A percentile compares a stretch with the other conserved stretches of the same genome.
phyloP scores from a whole-genome alignment of 1,140 invertebrate species.

The Anastrepha ludens region DNA sequence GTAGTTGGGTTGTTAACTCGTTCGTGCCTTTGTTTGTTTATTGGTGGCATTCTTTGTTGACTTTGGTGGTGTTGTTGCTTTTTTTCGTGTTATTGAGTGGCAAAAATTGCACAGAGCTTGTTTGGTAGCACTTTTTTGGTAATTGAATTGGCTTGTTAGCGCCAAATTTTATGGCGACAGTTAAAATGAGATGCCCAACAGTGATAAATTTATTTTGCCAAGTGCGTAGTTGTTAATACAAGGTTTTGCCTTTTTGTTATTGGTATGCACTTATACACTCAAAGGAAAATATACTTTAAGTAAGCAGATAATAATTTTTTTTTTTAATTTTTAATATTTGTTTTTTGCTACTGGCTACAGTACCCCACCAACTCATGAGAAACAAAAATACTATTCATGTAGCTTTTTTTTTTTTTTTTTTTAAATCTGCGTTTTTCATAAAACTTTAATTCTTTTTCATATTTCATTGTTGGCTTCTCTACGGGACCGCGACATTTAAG shows the following conservation, averaged over 20 bases:
- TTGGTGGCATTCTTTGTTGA: constrained; percentile 30
- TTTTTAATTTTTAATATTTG: too few species aligned
- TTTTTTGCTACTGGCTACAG: too few species aligned
- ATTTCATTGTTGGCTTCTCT: too few species aligned
- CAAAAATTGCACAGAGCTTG: constrained; percentile 31
- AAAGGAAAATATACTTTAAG: too few species aligned
- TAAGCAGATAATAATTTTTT: too few species aligned
- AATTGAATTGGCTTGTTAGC: constrained; percentile 53
- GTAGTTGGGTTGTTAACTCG: constrained; percentile 32
- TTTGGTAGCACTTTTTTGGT: constrained; percentile 50
- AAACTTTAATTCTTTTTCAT: too few species aligned
- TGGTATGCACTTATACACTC: not conserved
- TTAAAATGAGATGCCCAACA: constrained; percentile 48
- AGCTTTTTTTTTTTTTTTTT: too few species aligned
- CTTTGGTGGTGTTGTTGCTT: not conserved
- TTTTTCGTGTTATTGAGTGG: not conserved
- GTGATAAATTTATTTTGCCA: constrained; percentile 49
- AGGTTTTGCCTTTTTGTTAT: not conserved
- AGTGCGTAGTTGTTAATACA: not conserved
- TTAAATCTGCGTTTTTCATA: too few species aligned
- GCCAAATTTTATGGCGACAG: constrained; percentile 47
- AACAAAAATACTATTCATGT: too few species aligned
- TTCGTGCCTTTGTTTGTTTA: constrained; percentile 42
- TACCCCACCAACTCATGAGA: too few species aligned
- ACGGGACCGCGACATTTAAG: too few species aligned